Evolutionary conservation across 2,113 vertebrate genomes (phyloP).

Genomic region (Triplophysa tibetana): DNA sequence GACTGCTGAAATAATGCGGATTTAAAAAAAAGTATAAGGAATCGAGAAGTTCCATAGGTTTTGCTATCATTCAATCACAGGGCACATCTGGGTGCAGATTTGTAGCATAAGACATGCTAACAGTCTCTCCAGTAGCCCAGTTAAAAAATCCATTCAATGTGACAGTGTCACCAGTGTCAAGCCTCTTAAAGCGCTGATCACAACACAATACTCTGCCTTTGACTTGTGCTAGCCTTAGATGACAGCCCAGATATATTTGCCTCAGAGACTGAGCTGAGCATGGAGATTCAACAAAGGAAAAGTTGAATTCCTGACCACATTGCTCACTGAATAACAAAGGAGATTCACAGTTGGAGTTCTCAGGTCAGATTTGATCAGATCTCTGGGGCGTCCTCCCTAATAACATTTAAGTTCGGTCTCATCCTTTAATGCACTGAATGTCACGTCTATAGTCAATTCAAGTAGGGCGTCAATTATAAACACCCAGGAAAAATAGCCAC

Average conservation of each 20-base stretch:
- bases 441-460: not conserved
- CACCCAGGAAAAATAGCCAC: not conserved
- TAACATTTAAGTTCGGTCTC: no score
- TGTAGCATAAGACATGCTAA: slow-evolving; percentile 7
- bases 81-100: slow-evolving; percentile 8
- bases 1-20: no score
- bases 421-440: not conserved
- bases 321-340: not conserved
- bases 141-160: slow-evolving; percentile 56
- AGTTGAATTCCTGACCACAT: slow-evolving; percentile 17
- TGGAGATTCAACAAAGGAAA: not conserved
- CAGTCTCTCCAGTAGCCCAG: slow-evolving; percentile 2
- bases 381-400: not conserved
- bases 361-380: not conserved
- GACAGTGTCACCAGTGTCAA: slow-evolving; percentile 39
- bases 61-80: not conserved
- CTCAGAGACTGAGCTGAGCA: no score
- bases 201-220: slow-evolving; percentile 31
- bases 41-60: no score
- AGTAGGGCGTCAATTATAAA: slow-evolving; percentile 10
- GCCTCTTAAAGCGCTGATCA: slow-evolving; percentile 38
- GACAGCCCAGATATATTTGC: slow-evolving; percentile 7
- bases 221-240: slow-evolving; percentile 11
- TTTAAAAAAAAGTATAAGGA: no score
- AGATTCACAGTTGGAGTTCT: no score